Conservation (phyloP, 2,888 invertebrate genomes). For the Platycheirus albimanus region DNA sequence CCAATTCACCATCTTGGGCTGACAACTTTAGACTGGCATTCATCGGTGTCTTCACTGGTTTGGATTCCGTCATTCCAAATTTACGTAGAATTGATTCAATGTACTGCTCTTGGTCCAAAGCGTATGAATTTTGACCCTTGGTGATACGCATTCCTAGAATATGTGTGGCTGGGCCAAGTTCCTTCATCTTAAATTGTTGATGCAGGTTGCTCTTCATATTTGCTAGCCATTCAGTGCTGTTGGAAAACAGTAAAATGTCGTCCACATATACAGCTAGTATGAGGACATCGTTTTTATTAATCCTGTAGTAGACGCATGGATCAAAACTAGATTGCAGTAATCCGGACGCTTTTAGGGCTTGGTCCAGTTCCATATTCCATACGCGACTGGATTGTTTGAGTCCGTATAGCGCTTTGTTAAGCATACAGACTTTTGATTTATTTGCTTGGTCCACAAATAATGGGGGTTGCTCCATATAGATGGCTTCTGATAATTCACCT, state of each 20-base stretch:
- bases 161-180: slow-evolving; percentile 14
- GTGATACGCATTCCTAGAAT: slow-evolving; percentile 17
- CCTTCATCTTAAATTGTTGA: slow-evolving; percentile 12
- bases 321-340: slow-evolving; percentile 8
- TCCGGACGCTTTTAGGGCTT: background rate
- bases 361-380: background rate
- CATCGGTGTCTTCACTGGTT: slow-evolving; percentile 12
- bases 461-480: slow-evolving; percentile 12
- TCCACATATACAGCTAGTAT: slow-evolving; percentile 12
- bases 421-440: background rate
- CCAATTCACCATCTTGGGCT: background rate
- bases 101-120: slow-evolving; percentile 16
- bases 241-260: too few species aligned
- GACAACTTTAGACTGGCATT: slow-evolving; percentile 12
- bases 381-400: too few species aligned
- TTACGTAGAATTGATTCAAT: background rate
- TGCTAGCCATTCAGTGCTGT: background rate
- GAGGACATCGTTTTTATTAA: too few species aligned
- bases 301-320: slow-evolving; percentile 2
- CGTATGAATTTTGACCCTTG: background rate
- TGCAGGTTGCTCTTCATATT: background rate
- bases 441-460: slow-evolving; percentile 16
- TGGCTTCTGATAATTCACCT: slow-evolving; percentile 15
- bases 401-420: background rate
- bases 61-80: slow-evolving; percentile 4